These are phyloP conservation scores for Gryon sp. DNA, from an alignment of 1,140 invertebrate species.

Conservation along the genomic window DNA sequence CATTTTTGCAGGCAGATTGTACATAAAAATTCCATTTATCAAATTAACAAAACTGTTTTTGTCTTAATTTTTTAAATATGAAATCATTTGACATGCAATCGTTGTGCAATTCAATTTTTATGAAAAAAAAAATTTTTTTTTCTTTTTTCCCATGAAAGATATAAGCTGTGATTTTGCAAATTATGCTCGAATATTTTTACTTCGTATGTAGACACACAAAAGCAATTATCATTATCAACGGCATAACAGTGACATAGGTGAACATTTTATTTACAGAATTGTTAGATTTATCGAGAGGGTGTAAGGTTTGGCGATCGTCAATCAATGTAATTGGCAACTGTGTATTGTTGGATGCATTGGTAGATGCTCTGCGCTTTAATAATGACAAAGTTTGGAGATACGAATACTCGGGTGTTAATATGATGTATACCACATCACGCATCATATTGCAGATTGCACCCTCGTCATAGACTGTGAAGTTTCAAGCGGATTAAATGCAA, in stretches of 20 bases:
- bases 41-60: too few species aligned
- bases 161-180: too few species aligned
- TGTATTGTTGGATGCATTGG: conserved; percentile 41
- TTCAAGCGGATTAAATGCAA: neutral
- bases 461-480: neutral
- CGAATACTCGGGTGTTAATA: conserved; percentile 21
- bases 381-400: conserved; percentile 40
- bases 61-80: too few species aligned
- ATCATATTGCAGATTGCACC: conserved; percentile 24
- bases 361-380: conserved; percentile 21
- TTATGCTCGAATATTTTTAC: conserved; percentile 10
- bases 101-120: too few species aligned
- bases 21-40: too few species aligned
- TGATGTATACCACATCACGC: conserved; percentile 27
- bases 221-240: conserved; percentile 29
- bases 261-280: conserved; percentile 32
- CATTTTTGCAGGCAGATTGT: too few species aligned
- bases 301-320: conserved; percentile 34
- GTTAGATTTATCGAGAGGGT: conserved; percentile 31
- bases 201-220: conserved; percentile 15
- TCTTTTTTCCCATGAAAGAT: too few species aligned
- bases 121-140: too few species aligned
- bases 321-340: conserved; percentile 43
- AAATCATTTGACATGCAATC: too few species aligned
- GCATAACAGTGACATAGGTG: conserved; percentile 17